A percentile compares a stretch with the other conserved stretches of the same genome.
phyloP scores from a whole-genome alignment of 2,113 vertebrate genomes.

The Noturus placidus region DNA sequence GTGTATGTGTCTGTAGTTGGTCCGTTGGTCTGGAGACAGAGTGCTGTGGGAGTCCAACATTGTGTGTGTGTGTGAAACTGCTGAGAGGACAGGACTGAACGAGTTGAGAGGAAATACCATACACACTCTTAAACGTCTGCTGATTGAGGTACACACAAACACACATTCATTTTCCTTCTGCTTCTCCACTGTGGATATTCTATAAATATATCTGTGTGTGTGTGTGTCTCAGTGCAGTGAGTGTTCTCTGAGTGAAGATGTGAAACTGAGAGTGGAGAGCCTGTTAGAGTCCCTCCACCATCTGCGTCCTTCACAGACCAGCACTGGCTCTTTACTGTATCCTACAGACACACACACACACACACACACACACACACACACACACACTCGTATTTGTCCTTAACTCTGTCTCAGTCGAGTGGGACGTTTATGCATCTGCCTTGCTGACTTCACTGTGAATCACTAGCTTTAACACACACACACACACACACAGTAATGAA shows the following conservation, averaged over 20 bases:
- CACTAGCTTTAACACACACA: background rate
- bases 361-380: conserved; percentile 1
- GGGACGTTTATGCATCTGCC: conserved; percentile 26
- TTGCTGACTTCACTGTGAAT: conserved; percentile 30
- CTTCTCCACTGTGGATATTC: background rate
- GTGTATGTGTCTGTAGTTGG: conserved; percentile 72
- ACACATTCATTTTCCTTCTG: background rate
- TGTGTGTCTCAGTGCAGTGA: conserved; percentile 36
- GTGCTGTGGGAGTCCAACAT: conserved; percentile 76
- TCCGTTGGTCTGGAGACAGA: conserved; percentile 71
- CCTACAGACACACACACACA: conserved; percentile 13
- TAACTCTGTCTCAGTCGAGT: conserved; percentile 32
- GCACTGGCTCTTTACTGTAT: conserved; percentile 34
- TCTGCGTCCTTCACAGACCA: background rate
- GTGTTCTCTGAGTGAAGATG: conserved; percentile 27
- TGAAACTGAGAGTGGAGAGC: conserved; percentile 31
- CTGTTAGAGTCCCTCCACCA: conserved; percentile 36
- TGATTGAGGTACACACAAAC: conserved; percentile 77
- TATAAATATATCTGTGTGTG: background rate
- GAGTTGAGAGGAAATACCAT: conserved; percentile 72
- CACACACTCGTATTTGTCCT: conserved; percentile 1
- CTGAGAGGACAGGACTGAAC: conserved; percentile 70
- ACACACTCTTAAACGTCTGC: conserved; percentile 74
- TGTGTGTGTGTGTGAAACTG: conserved; percentile 72
- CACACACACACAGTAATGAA: background rate